Conservation (phyloP, 2,797 vertebrate genomes). For the Florisuga fusca region DNA sequence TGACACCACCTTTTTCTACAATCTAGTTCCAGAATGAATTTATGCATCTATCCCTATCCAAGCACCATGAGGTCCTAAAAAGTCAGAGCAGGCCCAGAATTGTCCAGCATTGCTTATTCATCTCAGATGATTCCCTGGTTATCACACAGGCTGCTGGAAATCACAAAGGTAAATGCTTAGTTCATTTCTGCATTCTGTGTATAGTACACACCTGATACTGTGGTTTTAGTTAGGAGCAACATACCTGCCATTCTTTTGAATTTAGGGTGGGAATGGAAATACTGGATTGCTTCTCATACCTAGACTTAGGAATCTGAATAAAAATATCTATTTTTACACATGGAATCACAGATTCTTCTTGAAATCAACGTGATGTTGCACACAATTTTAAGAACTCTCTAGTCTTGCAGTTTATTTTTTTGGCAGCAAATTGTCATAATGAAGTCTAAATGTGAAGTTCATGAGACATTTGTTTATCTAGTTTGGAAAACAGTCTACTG, state of each 20-base stretch:
- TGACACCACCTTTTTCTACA: neutral
- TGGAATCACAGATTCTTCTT: neutral
- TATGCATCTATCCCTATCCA: neutral
- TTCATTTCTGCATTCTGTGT: neutral
- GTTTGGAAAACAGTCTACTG: neutral
- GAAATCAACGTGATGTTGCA: fast-evolving
- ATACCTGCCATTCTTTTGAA: neutral
- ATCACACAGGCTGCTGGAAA: neutral
- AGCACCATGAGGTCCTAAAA: neutral
- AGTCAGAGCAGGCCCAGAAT: neutral
- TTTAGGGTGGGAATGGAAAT: neutral
- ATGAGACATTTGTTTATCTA: neutral
- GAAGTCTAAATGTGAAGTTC: neutral
- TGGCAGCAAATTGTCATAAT: neutral
- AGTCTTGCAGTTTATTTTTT: neutral
- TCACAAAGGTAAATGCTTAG: neutral
- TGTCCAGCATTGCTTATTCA: neutral
- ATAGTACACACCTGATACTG: neutral
- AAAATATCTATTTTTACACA: neutral
- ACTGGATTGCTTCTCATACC: neutral
- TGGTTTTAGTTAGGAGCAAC: neutral
- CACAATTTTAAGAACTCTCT: neutral
- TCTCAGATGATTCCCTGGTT: neutral
- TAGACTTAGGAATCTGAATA: neutral
- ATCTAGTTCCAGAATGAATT: neutral